Conservation (phyloP, 2,888 invertebrate genomes). For the Nebria salina region DNA sequence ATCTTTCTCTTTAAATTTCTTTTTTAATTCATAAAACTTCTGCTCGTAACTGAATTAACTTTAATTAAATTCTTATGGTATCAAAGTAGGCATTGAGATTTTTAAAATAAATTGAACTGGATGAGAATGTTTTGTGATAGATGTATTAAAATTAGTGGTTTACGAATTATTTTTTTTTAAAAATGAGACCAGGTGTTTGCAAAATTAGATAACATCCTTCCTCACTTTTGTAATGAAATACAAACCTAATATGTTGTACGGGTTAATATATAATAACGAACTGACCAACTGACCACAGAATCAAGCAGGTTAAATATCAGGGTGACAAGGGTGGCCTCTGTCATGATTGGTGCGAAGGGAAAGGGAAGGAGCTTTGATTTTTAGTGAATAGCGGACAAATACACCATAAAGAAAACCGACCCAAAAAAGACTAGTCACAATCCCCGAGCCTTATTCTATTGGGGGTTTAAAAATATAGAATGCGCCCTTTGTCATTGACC, state of each 20-base stretch:
- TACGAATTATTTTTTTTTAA: too few species aligned
- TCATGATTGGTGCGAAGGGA: neutral
- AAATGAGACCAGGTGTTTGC: too few species aligned
- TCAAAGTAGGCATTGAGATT: neutral
- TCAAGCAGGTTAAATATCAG: neutral
- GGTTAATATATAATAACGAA: neutral
- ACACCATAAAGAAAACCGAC: neutral
- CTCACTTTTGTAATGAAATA: too few species aligned
- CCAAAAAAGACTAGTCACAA: neutral
- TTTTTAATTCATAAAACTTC: slow-evolving; percentile 9
- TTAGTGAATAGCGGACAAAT: neutral
- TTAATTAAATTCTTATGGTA: slow-evolving; percentile 15
- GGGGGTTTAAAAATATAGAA: neutral
- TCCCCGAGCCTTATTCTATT: neutral
- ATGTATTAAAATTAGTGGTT: too few species aligned
- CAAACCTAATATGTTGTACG: too few species aligned
- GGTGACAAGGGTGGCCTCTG: neutral
- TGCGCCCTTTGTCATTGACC: neutral
- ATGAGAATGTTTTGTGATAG: neutral
- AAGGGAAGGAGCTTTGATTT: neutral
- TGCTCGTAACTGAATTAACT: slow-evolving; percentile 15
- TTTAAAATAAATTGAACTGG: neutral
- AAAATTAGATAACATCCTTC: too few species aligned
- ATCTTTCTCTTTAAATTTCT: slow-evolving; percentile 18
- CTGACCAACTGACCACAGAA: slow-evolving; percentile 7